Evolutionary conservation across 2,797 vertebrate genomes (phyloP).

Genomic region (Harpagifer antarcticus): DNA sequence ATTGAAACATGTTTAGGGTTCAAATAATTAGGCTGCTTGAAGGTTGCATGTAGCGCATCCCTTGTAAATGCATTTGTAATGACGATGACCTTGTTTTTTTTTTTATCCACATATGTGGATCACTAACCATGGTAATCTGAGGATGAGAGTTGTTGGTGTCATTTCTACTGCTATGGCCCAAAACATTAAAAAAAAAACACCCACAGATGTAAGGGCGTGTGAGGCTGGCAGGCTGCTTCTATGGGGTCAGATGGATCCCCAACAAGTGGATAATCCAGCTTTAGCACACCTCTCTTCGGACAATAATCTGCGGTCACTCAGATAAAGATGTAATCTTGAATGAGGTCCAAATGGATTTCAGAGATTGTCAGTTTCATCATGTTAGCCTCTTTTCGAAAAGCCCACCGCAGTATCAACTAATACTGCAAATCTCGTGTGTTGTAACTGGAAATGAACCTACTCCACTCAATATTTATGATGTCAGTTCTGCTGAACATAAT

Average conservation of each 20-base stretch:
- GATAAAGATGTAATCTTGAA: slow-evolving; percentile 82
- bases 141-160: slow-evolving; percentile 80
- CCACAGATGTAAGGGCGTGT: slow-evolving; percentile 79
- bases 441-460: slow-evolving; percentile 56
- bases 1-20: slow-evolving; percentile 11
- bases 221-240: slow-evolving; percentile 72
- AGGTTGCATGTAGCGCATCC: slow-evolving; percentile 21
- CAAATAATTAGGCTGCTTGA: slow-evolving; percentile 36
- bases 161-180: slow-evolving; percentile 59
- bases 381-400: slow-evolving; percentile 80
- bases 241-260: slow-evolving; percentile 78
- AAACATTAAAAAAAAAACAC: slow-evolving; percentile 65
- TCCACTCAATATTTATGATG: slow-evolving; percentile 44
- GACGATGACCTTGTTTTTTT: slow-evolving; percentile 53
- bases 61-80: slow-evolving; percentile 51
- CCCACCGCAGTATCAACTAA: slow-evolving; percentile 46
- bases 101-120: slow-evolving; percentile 61
- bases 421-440: slow-evolving; percentile 53
- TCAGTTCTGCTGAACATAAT: slow-evolving; percentile 40
- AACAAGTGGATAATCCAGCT: slow-evolving; percentile 84
- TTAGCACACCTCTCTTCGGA: slow-evolving; percentile 85
- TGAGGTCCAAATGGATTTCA: slow-evolving; percentile 81
- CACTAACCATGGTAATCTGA: slow-evolving; percentile 78
- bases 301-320: slow-evolving; percentile 83
- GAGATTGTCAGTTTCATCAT: slow-evolving; percentile 77